Evolutionary conservation across 2,888 invertebrate genomes (phyloP).

Genomic region (Biston stratarius): DNA sequence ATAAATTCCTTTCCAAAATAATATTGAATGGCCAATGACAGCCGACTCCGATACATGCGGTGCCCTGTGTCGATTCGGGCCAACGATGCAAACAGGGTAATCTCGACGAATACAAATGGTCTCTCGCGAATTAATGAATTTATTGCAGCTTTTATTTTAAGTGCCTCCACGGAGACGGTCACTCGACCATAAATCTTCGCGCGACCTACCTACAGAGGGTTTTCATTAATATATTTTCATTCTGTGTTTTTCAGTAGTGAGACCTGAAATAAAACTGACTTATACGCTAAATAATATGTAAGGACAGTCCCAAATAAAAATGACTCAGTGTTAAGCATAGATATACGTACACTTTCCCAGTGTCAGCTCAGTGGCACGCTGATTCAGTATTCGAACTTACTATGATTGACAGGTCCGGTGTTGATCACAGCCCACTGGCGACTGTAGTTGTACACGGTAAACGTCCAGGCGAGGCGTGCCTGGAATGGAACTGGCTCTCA

Average conservation of each 20-base stretch:
- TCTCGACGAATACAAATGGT: conserved; percentile 59
- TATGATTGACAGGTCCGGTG: too few species aligned
- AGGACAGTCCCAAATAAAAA: too few species aligned
- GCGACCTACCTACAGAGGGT: neutral
- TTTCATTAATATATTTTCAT: conserved; percentile 8
- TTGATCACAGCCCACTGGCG: too few species aligned
- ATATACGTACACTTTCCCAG: too few species aligned
- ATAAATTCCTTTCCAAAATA: neutral
- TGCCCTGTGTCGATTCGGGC: conserved; percentile 21
- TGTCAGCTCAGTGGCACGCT: too few species aligned
- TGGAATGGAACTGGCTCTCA: too few species aligned
- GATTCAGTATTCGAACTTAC: too few species aligned
- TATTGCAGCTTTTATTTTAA: conserved; percentile 65
- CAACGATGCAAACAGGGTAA: conserved; percentile 47
- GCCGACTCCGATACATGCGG: neutral
- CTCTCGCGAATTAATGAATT: conserved; percentile 64
- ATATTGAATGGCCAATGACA: neutral
- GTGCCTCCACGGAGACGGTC: conserved; percentile 52
- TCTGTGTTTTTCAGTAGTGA: neutral
- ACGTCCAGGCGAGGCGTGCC: too few species aligned
- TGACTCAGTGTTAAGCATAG: too few species aligned
- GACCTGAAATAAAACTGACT: too few species aligned
- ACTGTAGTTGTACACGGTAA: too few species aligned
- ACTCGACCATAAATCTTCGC: conserved; percentile 56
- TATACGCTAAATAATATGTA: too few species aligned